Base-by-base conservation (phyloP, 2,888 invertebrate species). In the Bhutanitis thaidina region DNA sequence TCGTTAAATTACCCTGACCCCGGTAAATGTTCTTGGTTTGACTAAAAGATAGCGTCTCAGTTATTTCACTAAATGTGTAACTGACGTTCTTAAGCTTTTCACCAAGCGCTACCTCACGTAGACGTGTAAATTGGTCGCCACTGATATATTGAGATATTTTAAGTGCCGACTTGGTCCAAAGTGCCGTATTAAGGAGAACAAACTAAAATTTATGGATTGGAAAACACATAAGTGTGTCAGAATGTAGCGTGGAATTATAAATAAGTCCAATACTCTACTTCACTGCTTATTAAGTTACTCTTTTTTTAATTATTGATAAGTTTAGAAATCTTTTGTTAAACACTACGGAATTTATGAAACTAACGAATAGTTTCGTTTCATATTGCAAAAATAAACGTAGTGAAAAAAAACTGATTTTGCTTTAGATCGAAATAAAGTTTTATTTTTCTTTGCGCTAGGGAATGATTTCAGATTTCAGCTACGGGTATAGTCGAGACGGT, bases 381-480 rank as follows among this genome's bases (percentile, higher is more conserved):
- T 20, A 20, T 20, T 20, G 20, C 2, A 20, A 2, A 20, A 20
- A 20, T 20, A 20, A 20, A 20, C 5, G 20, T 5, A 20, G 20
- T 20, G 5, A 20, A 20, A 20, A 12, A 7, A n/a, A 34, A 34
- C 10, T 10, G 13, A 34, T 12, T 34, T 34, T 34, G 9, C 5
- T 34, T 12, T 34, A 34, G 34, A 10, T 48, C 54, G 34, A 39
- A 53, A 59, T 1, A 50, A 44, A 60, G 52, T 62, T 67, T 67
- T 65, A 67, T 68, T 67, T 62, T 52, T 56, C 58, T 61, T 65
- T 65, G 54, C 43, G 38, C 47, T 60, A 56, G 54, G 50, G 57
- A 61, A 69, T 62, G 69, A 73, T 77, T 78, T 74, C 69, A 67
- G 71, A 74, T 78, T 74, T 73, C 64, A 67, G 57, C 65, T 64